Percentiles rank a stretch among this genome's conserved stretches.
Evolutionary conservation across 2,888 invertebrate species (phyloP).

Genomic region (Nomada hirtipes): DNA sequence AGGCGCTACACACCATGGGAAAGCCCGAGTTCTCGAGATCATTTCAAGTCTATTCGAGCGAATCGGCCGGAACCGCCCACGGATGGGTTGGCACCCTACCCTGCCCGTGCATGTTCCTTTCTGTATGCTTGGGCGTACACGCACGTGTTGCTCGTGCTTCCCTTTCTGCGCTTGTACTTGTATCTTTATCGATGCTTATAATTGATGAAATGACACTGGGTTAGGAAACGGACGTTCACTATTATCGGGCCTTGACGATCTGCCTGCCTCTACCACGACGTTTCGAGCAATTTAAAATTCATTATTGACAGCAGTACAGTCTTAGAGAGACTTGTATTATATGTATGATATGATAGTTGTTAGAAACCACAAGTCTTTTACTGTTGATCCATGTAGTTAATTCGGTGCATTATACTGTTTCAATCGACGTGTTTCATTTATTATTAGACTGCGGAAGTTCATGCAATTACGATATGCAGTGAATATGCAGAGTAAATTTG

Average conservation of each 20-base stretch:
- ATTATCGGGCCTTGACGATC: conserved; percentile 65
- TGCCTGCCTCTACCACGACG: conserved; percentile 4
- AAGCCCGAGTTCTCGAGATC: conserved; percentile 48
- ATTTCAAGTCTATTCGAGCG: conserved; percentile 61
- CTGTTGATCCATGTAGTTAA: too few relatives aligned
- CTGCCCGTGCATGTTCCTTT: conserved; percentile 29
- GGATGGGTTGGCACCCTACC: conserved; percentile 60
- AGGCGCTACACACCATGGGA: conserved; percentile 51
- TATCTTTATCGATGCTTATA: conserved; percentile 66
- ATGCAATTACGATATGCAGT: too few relatives aligned
- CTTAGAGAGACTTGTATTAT: too few relatives aligned
- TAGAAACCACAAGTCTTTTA: too few relatives aligned
- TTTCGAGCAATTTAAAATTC: too few relatives aligned
- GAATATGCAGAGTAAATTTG: too few relatives aligned
- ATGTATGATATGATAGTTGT: too few relatives aligned
- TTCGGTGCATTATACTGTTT: too few relatives aligned
- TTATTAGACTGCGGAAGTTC: too few relatives aligned
- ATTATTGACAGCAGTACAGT: too few relatives aligned
- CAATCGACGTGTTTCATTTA: too few relatives aligned
- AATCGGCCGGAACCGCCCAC: conserved; percentile 60
- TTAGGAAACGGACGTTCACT: conserved; percentile 42
- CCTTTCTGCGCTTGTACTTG: conserved; percentile 45
- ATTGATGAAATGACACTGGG: conserved; percentile 74
- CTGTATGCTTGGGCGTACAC: conserved; percentile 9
- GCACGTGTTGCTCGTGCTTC: conserved; percentile 3